A percentile compares a stretch with the other conserved stretches of the same genome.
phyloP scores from a whole-genome alignment of 1,140 invertebrate genomes.

The silkworm (Bombyx mori) region ASM3026992v2 NC_085120.1:522501-523000 shows the following conservation, averaged over 20 bases:
- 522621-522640: conserved; percentile 8
- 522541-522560: conserved; percentile 11
- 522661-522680: conserved; percentile 9
- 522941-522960: not conserved
- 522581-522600: conserved; percentile 11
- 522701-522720: conserved; percentile 7
- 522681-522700: conserved; percentile 7
- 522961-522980: not conserved
- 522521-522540: not conserved
- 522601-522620: conserved; percentile 10
- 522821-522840: conserved; percentile 7
- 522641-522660: conserved; percentile 10
- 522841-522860: conserved; percentile 8
- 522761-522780: conserved; percentile 8
- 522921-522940: not conserved
- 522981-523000: not conserved
- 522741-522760: conserved; percentile 7
- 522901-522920: conserved; percentile 7
- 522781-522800: conserved; percentile 8
- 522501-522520: not conserved
- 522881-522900: conserved; percentile 6
- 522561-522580: conserved; percentile 2
- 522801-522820: conserved; percentile 10
- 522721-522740: conserved; percentile 8
- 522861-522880: conserved; percentile 9